Evolutionary conservation across 2,113 vertebrate genomes (phyloP).

Genomic region (Strigops habroptila): DNA sequence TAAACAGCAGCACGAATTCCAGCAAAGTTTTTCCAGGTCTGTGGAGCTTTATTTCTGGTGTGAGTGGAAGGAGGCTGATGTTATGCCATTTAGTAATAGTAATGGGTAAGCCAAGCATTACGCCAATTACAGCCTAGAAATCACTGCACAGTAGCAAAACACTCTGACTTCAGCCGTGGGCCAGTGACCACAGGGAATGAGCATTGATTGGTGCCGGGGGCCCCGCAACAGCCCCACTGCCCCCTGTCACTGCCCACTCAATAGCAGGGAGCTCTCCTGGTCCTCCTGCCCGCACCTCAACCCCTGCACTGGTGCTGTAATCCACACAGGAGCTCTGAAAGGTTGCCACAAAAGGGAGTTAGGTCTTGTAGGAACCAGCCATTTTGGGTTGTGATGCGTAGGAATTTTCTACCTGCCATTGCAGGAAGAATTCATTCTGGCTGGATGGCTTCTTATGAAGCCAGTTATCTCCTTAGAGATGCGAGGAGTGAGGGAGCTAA

Average conservation of each 20-base stretch:
- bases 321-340: background rate
- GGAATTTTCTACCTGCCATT: background rate
- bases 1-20: accelerated
- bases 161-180: background rate
- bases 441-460: background rate
- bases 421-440: background rate
- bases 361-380: background rate
- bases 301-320: background rate
- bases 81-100: background rate
- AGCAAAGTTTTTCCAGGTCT: background rate
- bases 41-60: background rate
- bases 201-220: background rate
- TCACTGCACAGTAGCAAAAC: background rate
- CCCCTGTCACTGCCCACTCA: accelerated
- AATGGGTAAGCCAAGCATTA: constrained; percentile 28
- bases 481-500: background rate
- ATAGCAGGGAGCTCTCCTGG: background rate
- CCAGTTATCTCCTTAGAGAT: background rate
- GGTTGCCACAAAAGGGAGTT: background rate
- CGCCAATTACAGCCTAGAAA: constrained; percentile 45
- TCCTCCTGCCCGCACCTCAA: background rate
- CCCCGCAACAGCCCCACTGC: background rate
- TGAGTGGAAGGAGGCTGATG: background rate
- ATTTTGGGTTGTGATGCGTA: background rate
- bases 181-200: background rate